Evolutionary conservation across 2,113 vertebrate species (phyloP), one percentile per base, ranked within the genome.

Genomic region (Dolichotis patagonum): DNA sequence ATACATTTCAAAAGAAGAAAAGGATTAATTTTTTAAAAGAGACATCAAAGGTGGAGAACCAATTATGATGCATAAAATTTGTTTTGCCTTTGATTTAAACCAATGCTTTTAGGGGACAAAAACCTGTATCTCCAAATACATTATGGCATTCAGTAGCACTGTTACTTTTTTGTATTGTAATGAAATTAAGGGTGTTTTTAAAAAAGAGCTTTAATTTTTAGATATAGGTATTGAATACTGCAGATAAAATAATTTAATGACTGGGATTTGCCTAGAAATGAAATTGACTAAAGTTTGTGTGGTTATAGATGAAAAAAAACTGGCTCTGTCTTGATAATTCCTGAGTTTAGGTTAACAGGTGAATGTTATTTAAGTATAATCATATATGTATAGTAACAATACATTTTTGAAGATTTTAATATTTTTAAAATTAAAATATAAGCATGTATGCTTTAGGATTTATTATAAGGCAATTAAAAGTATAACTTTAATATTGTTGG

Each of bases 401-500:
- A 65, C 13, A 89, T 69, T 75, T 73, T 7, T 43, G 3, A 77
- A 30, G 24, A 28, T 82, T 91, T 95, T 43, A 67, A 46, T 60
- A 7, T 17, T 12, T 30, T 92, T 77, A 80, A 80, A 73, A 49
- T 65, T 65, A 80, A 94, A 87, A 41, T 82, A 32, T 77, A 85
- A 71, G 20, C 14, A 71, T 85, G n/a, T 63, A 35, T 67, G 12
- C 75, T 83, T 65, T 54, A 82, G 7, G 28, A 35, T 60, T 95
- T 58, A n/a, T 49, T 91, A 35, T 24, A 69, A 95, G 75, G 1
- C 3, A 28, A 77, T 67, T 85, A 90, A 89, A 94, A 67, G 10
- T 75, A 82, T 52, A 22, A 81, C 49, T 85, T 88, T 49, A 94
- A 62, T 85, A 86, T 58, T 89, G 26, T 75, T 92, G 62, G 24